phyloP scores from a whole-genome alignment of 2,888 invertebrate species.

The Papilio elwesi region DNA sequence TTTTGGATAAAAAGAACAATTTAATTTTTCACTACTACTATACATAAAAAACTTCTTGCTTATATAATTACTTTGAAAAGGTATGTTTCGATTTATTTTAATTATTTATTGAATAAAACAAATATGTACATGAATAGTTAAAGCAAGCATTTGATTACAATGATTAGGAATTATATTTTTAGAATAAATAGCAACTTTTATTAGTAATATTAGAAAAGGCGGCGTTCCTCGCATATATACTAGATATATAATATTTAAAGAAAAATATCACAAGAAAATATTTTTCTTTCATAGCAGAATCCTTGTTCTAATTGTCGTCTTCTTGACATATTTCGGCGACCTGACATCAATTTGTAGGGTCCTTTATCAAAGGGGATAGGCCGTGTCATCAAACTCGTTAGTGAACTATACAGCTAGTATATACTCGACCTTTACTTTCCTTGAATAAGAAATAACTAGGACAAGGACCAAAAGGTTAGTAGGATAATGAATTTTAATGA shows the following conservation, averaged over 20 bases:
- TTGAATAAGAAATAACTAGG: conserved; percentile 26
- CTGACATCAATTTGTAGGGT: conserved; percentile 37
- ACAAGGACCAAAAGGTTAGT: conserved; percentile 32
- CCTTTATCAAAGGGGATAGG: conserved; percentile 31
- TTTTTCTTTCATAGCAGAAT: conserved; percentile 17
- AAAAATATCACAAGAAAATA: neutral
- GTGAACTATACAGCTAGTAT: neutral
- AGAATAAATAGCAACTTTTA: too few species aligned
- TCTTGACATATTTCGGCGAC: conserved; percentile 33
- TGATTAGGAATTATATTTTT: too few species aligned
- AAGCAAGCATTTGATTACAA: too few species aligned
- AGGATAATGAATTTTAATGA: conserved; percentile 31
- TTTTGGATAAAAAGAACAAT: neutral
- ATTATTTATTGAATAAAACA: too few species aligned
- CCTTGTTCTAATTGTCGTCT: conserved; percentile 19
- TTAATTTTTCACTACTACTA: too few species aligned
- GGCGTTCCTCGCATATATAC: too few species aligned
- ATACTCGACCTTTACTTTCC: conserved; percentile 30
- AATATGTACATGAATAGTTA: too few species aligned
- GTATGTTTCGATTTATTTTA: too few species aligned
- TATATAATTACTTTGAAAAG: too few species aligned
- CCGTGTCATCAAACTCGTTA: conserved; percentile 22
- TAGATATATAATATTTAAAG: too few species aligned
- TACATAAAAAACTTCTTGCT: too few species aligned
- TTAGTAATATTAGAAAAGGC: too few species aligned